Conservation (phyloP, 64 coral and sea anemone genomes). For the Porites lutea region DNA sequence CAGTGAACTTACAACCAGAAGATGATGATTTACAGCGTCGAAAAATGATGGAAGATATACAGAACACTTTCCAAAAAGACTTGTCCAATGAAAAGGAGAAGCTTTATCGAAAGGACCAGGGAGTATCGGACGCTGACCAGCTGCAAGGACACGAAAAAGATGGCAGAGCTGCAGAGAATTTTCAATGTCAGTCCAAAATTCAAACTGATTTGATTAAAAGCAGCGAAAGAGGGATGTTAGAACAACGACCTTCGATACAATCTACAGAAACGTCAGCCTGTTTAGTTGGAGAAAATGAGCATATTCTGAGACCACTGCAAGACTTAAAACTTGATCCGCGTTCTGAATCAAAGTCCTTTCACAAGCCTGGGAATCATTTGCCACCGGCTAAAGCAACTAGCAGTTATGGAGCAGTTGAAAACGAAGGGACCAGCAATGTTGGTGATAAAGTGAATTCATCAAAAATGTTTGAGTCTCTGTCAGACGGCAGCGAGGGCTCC, state of each 20-base stretch:
- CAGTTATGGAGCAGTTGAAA: not conserved
- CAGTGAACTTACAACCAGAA: too few species aligned
- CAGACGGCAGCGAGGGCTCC: not conserved
- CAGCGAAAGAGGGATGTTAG: not conserved
- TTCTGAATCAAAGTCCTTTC: not conserved
- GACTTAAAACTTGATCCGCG: not conserved
- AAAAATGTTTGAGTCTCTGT: not conserved
- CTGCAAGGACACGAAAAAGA: not conserved
- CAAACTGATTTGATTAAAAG: not conserved
- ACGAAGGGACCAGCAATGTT: not conserved
- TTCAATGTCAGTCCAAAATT: not conserved
- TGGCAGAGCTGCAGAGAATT: not conserved
- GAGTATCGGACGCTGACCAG: not conserved
- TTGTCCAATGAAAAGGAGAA: not conserved
- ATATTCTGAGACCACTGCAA: not conserved
- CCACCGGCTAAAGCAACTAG: not conserved
- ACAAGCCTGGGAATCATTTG: not conserved
- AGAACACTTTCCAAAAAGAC: not conserved
- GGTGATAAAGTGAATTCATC: not conserved
- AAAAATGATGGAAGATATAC: not conserved
- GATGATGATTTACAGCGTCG: not conserved
- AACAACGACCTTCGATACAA: not conserved
- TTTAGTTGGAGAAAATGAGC: not conserved
- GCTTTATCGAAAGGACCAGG: not conserved
- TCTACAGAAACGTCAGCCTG: not conserved